phyloP scores from a whole-genome alignment of 2,888 invertebrate species.

The Drosophila infuscata region DNA sequence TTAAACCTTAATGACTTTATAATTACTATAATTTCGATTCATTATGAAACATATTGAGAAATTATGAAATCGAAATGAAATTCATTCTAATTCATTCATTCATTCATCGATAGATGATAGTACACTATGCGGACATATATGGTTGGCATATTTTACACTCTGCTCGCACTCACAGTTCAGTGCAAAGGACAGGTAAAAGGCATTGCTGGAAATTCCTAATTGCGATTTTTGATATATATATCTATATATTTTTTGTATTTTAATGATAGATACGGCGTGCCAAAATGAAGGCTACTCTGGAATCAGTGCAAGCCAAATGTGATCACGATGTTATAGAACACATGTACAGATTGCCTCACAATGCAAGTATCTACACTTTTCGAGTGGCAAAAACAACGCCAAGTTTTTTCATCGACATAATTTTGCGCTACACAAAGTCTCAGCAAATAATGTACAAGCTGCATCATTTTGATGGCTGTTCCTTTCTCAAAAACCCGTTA shows the following conservation, averaged over 20 bases:
- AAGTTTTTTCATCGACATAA: slow-evolving; percentile 15
- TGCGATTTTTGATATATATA: neutral
- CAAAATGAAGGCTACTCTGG: slow-evolving; percentile 13
- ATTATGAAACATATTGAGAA: neutral
- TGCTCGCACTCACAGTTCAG: neutral
- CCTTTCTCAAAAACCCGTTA: slow-evolving; percentile 40
- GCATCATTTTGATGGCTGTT: slow-evolving; percentile 36
- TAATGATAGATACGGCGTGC: neutral
- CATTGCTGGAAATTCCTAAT: neutral
- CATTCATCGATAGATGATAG: neutral
- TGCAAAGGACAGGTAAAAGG: slow-evolving; percentile 7
- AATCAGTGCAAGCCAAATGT: slow-evolving; percentile 28
- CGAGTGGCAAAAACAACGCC: slow-evolving; percentile 19
- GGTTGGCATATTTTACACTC: neutral
- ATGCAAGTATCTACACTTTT: slow-evolving; percentile 18
- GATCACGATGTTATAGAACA: slow-evolving; percentile 43
- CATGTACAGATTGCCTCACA: slow-evolving; percentile 12
- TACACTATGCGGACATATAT: slow-evolving; percentile 1
- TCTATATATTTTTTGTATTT: neutral
- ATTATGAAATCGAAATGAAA: neutral
- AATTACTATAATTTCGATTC: neutral
- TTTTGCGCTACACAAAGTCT: slow-evolving; percentile 5
- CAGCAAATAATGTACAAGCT: slow-evolving; percentile 29
- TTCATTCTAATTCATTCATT: neutral
- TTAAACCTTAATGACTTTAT: neutral